A percentile compares a stretch with the other conserved stretches of the same genome.
Evolutionary conservation across 2,113 vertebrate genomes (phyloP).

Genomic region (Cromileptes altivelis): DNA sequence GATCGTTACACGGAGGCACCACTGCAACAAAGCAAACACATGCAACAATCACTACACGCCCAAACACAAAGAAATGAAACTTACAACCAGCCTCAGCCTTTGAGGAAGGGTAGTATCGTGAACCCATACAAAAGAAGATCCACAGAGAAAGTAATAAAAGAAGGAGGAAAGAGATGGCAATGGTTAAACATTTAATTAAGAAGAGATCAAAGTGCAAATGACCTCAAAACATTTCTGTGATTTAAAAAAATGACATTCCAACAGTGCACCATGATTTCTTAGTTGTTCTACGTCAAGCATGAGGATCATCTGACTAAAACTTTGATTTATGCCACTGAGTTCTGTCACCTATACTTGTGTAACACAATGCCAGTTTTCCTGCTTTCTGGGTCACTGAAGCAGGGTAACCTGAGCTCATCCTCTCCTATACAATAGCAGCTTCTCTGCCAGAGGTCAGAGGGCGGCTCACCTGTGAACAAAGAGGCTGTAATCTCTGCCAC

Average conservation of each 20-base stretch:
- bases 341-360: conserved; percentile 66
- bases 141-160: conserved; percentile 54
- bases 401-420: conserved; percentile 83
- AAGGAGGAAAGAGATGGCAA: conserved; percentile 46
- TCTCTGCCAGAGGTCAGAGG: conserved; percentile 79
- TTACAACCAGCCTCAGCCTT: conserved; percentile 77
- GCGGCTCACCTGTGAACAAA: conserved; percentile 83
- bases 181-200: conserved; percentile 26
- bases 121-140: conserved; percentile 61
- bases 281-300: conserved; percentile 5
- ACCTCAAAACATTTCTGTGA: neutral
- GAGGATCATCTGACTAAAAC: conserved; percentile 2
- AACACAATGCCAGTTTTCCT: conserved; percentile 83
- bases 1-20: conserved; percentile 49
- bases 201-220: conserved; percentile 1
- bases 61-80: conserved; percentile 71
- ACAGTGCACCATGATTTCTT: neutral
- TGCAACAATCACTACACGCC: conserved; percentile 73
- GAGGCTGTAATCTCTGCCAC: conserved; percentile 80
- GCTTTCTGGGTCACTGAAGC: conserved; percentile 81
- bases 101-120: conserved; percentile 50
- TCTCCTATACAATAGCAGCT: conserved; percentile 74
- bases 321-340: conserved; percentile 68
- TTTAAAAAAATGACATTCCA: conserved; percentile 26
- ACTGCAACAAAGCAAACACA: conserved; percentile 77